These are phyloP conservation scores for Tauraco hartlaubi DNA, from an alignment of 2,797 vertebrate species.

Conservation along the genomic window DNA sequence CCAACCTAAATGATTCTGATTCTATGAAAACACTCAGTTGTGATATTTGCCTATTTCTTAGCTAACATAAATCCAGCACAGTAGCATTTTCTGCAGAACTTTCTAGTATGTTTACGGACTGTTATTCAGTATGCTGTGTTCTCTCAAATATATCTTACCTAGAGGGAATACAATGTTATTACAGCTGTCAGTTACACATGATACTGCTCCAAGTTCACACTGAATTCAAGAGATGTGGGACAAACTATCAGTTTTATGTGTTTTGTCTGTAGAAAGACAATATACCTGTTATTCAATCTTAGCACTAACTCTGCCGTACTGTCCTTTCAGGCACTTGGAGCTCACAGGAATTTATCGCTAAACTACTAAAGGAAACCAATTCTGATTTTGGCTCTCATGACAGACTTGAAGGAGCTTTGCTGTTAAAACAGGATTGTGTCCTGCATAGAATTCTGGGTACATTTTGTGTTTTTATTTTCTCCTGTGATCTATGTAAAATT, in stretches of 20 bases:
- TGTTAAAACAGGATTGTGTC: neutral
- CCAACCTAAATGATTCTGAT: neutral
- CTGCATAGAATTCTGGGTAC: neutral
- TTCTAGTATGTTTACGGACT: neutral
- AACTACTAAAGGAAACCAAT: neutral
- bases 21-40: neutral
- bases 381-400: neutral
- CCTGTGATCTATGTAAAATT: no score
- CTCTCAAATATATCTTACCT: neutral
- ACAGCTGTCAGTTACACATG: neutral
- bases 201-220: neutral
- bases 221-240: neutral
- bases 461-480: rapidly evolving
- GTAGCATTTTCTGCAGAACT: neutral
- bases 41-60: neutral
- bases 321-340: neutral
- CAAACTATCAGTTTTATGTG: neutral
- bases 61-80: neutral
- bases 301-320: neutral
- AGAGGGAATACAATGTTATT: neutral
- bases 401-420: neutral
- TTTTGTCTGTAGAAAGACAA: neutral
- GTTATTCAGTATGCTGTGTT: neutral
- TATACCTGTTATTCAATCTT: neutral
- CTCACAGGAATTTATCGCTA: neutral